Evolutionary conservation across 2,113 vertebrate species (phyloP), one percentile per base, ranked within the genome.

Genomic region (Pholis gunnellus): DNA sequence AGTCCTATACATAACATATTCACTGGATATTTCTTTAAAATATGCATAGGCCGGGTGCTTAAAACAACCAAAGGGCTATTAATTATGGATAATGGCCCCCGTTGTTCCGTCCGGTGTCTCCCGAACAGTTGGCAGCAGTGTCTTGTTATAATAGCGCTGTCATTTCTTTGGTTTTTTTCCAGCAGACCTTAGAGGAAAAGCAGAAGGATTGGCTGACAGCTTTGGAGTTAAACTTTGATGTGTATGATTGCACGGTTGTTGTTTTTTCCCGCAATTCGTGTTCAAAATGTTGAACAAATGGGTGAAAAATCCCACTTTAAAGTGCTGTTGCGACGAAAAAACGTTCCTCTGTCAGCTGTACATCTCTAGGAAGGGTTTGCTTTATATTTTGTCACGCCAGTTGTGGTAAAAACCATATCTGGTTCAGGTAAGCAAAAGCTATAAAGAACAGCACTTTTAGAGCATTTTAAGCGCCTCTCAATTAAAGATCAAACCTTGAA

Each of bases 11-110:
- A 90, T 92, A 92, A 94, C 87, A 86, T 86, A 91, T 92, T 94
- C 89, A 89, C 86, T 75, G 86, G 88, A 92, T 92, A 91, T 94
- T 94, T 86, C 90, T 89, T 78, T 95, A 84, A 94, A 95, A 94
- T 92, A 95, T 95, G 90, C 85, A 94, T 94, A 88, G 67, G 67
- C 79, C 78, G 38, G 75, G 61, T 88, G 86, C 89, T 89, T 93
- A 85, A 91, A 93, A 94, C 92, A 93, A 92, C 91, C 87, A 86
- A 73, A 57, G 75, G 75, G 40, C 4, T 87, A 94, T 94, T 91
- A 94, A 95, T 92, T 91, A 94, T 94, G 78, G 46, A 95, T 89
- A 87, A 78, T 81, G 83, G 77, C 57, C 75, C 85, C 76, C 34
- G 38, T 86, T 87, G 84, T 91, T 93, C 67, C 34, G 79, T 92